Evolutionary conservation across 2,113 vertebrate species (phyloP), one percentile per base, ranked within the genome.

Genomic region (Columba livia): DNA sequence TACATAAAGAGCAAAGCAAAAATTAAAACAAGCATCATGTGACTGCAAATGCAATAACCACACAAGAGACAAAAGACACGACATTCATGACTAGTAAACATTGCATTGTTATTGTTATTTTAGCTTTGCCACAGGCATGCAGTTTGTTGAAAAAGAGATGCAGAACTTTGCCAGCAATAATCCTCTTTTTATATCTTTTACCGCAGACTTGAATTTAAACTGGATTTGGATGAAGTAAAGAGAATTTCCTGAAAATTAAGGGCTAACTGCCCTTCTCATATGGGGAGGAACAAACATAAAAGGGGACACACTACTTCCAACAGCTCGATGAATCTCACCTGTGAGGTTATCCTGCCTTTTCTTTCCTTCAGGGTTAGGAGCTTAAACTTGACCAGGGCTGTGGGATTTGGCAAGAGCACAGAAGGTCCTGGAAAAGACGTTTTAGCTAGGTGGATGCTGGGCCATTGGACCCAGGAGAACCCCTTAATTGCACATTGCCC

Each of bases 161-260:
- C 89, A 94, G 93, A 94, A 86, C 93, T 88, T 94, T 96, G 97
- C 97, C 97, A 97, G 95, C 84, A 93, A 57, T 93, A 72, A 89
- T 96, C 60, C 87, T 92, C 94, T 93, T 97, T 96, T 95, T 97
- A 82, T 96, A 97, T 97, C 90, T 97, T 94, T 85, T 90, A 84
- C 94, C 94, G 94, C 90, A 95, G 85, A 92, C 95, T 97, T 97
- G 93, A 77, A 90, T 97, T 95, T 97, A 97, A 97, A 91, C 85
- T 40, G 32, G 62, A 97, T 97, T 97, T 97, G 95, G 90, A 96
- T 88, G 60, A 86, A 95, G 89, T 97, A 96, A 97, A 98, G 95
- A 98, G 93, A 96, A 94, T 96, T 97, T 97, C 93, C 94, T 97
- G 75, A 97, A 97, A 97, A 96, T 96, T 92, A 97, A 94, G 66